Percentiles rank a stretch among this genome's conserved stretches.
These are phyloP conservation scores for Zygothrica quintamaculata DNA, from an alignment of 2,888 invertebrate species.

Conservation along the genomic window DNA sequence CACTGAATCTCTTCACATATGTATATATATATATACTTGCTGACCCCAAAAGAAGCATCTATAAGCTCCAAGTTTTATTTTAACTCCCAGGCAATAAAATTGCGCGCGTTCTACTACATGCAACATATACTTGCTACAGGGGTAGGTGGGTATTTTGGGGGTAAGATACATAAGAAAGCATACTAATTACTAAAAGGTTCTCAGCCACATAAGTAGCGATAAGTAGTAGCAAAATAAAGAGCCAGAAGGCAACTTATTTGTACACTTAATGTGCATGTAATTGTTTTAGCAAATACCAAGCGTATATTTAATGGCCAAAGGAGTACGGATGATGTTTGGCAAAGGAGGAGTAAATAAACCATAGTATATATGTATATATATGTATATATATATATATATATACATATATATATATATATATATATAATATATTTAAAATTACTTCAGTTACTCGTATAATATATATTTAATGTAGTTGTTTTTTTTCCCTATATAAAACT, in stretches of 20 bases:
- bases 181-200: conserved; percentile 48
- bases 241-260: conserved; percentile 47
- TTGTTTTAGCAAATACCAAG: conserved; percentile 58
- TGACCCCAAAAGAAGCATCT: conserved; percentile 14
- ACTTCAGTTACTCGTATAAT: no score
- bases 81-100: conserved; percentile 41
- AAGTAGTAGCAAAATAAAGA: not conserved
- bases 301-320: conserved; percentile 25
- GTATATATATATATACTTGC: not conserved
- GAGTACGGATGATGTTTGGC: not conserved
- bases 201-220: conserved; percentile 2
- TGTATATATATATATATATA: no score
- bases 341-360: not conserved
- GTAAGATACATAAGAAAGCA: conserved; percentile 19
- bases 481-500: no score
- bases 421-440: no score
- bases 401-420: no score
- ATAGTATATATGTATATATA: no score
- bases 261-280: conserved; percentile 62
- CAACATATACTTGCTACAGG: conserved; percentile 4
- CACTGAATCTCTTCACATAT: not conserved
- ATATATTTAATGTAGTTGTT: no score
- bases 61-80: conserved; percentile 35
- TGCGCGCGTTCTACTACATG: not conserved
- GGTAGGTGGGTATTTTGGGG: not conserved